Evolutionary conservation across 2,888 invertebrate species (phyloP), one percentile per base, ranked within the genome.

Genomic region (Stegana nigrithorax): DNA sequence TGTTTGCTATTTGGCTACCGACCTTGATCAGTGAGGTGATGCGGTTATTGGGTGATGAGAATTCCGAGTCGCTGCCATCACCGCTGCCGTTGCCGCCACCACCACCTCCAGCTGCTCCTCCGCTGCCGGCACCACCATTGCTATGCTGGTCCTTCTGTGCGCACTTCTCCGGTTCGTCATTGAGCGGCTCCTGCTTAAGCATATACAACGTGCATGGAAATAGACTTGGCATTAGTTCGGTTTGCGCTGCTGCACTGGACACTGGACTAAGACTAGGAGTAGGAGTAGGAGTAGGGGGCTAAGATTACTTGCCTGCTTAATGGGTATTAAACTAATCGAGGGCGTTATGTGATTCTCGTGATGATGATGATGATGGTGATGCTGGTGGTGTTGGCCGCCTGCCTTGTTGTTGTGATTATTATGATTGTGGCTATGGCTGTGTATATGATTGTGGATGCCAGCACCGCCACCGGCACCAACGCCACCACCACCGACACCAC

Each of bases 271-370:
- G n/a, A n/a, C n/a, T n/a, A n/a, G n/a, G n/a, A n/a, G n/a, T n/a
- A n/a, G n/a, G n/a, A n/a, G n/a, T n/a, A n/a, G n/a, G n/a, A n/a
- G n/a, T n/a, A n/a, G n/a, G n/a, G n/a, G n/a, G n/a, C n/a, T n/a
- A n/a, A n/a, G n/a, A n/a, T n/a, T n/a, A 71, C 75, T 80, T 81
- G 89, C 90, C 88, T 92, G 93, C 85, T 94, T 94, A 71, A 94
- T 94, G 64, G 94, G 94, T 87, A 94, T 94, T 60, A 94, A 87
- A 42, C 93, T 93, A 76, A 94, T 94, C 69, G 93, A 94, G 21
- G 94, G 94, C 74, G 93, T 93, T 81, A 94, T 93, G 73, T 87
- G 87, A 68, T 84, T 84, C 65, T 86, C 86, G 61, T 80, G 80
- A 69, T 84, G 84, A 62, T 80, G 84, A 65, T 78, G 81, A 25